A percentile compares a stretch with the other conserved stretches of the same genome.
Conservation (phyloP, 2,888 invertebrate genomes). For the Mantis religiosa region DNA sequence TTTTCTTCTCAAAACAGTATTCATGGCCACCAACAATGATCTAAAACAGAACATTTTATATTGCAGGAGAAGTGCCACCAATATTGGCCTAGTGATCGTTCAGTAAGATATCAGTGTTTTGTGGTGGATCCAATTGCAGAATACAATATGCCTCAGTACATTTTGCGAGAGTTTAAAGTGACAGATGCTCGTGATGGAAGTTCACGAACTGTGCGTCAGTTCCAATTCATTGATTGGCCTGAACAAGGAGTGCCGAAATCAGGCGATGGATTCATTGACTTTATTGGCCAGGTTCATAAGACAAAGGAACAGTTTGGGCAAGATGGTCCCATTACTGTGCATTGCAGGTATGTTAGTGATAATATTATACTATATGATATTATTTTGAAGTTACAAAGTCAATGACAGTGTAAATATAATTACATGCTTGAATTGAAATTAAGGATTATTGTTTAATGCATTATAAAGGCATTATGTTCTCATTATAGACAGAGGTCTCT, state of each 20-base stretch:
- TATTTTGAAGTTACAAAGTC: background rate
- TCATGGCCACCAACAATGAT: too few species aligned
- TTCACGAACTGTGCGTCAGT: conserved; percentile 91
- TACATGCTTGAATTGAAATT: too few species aligned
- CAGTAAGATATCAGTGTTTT: conserved; percentile 94
- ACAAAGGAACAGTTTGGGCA: conserved; percentile 99
- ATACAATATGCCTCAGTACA: conserved; percentile 99
- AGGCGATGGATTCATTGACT: conserved; percentile 98
- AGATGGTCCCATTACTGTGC: conserved; percentile 98
- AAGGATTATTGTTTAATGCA: too few species aligned
- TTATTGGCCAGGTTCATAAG: conserved; percentile 98
- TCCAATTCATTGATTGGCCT: conserved; percentile 96
- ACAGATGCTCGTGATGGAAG: conserved; percentile 97
- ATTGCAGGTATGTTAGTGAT: conserved; percentile 68
- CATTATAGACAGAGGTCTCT: too few species aligned
- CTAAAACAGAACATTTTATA: background rate
- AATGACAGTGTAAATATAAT: too few species aligned
- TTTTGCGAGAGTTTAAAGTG: conserved; percentile 97
- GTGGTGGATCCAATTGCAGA: conserved; percentile 99
- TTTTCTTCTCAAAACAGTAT: too few species aligned
- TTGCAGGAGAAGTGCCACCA: conserved; percentile 95
- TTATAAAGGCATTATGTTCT: too few species aligned
- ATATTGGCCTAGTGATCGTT: conserved; percentile 98
- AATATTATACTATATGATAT: background rate
- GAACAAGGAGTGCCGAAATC: conserved; percentile 96